Conservation (phyloP, 2,888 invertebrate genomes). For the Melanostoma mellinum region DNA sequence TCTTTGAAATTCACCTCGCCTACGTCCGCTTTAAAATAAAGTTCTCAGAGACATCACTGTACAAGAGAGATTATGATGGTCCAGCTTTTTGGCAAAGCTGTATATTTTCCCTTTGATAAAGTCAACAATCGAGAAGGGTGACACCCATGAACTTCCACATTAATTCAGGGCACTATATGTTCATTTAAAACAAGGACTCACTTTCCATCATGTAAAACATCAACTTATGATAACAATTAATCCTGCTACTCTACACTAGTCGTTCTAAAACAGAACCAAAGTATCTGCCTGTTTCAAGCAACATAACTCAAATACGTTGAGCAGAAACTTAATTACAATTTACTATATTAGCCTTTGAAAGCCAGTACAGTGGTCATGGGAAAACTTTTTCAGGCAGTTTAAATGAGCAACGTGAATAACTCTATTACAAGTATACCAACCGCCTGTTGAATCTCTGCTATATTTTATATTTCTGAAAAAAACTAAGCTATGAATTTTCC, state of each 20-base stretch:
- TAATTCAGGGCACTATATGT: slow-evolving; percentile 56
- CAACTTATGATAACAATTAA: slow-evolving; percentile 57
- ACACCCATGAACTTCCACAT: slow-evolving; percentile 26
- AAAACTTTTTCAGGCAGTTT: slow-evolving; percentile 8
- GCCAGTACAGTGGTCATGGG: slow-evolving; percentile 25
- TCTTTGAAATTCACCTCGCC: slow-evolving; percentile 19
- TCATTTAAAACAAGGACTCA: slow-evolving; percentile 55
- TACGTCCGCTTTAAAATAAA: not conserved
- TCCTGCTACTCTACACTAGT: slow-evolving; percentile 29
- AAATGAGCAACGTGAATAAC: slow-evolving; percentile 29
- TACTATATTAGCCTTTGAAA: slow-evolving; percentile 29
- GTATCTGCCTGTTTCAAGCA: slow-evolving; percentile 40
- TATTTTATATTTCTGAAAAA: not conserved
- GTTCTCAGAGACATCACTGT: slow-evolving; percentile 11
- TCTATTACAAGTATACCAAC: slow-evolving; percentile 47
- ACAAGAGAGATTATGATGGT: slow-evolving; percentile 17
- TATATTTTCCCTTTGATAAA: slow-evolving; percentile 34
- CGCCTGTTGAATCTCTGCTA: slow-evolving; percentile 61
- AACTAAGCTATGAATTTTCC: slow-evolving; percentile 49
- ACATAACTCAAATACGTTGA: slow-evolving; percentile 65
- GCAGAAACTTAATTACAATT: slow-evolving; percentile 65
- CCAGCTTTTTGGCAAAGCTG: slow-evolving; percentile 11
- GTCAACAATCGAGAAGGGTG: slow-evolving; percentile 31
- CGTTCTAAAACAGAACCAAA: slow-evolving; percentile 37
- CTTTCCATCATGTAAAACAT: slow-evolving; percentile 59